Evolutionary conservation across 1,140 invertebrate genomes (phyloP).

Genomic region (Aethina tumida): DNA sequence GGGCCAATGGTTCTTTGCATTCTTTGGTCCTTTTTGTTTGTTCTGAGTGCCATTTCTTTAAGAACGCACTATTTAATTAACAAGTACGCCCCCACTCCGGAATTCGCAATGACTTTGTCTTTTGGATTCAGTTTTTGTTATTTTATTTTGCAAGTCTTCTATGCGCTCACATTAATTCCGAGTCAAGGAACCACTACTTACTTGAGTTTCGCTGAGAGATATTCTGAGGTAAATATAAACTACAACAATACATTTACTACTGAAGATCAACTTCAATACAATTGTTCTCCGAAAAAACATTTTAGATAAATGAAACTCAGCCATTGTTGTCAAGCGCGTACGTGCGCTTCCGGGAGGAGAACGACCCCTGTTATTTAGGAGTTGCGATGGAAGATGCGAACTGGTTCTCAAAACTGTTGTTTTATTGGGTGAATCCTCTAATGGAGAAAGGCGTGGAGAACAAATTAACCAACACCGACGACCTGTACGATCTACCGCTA

Average conservation of each 20-base stretch:
- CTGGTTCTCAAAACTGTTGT: slow-evolving; percentile 64
- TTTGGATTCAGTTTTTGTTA: slow-evolving; percentile 40
- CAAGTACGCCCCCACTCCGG: slow-evolving; percentile 25
- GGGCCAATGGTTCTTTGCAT: slow-evolving; percentile 59
- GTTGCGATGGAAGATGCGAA: slow-evolving; percentile 69
- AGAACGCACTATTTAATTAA: slow-evolving; percentile 33
- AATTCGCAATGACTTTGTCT: slow-evolving; percentile 33
- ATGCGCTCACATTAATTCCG: slow-evolving; percentile 54
- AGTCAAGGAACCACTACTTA: slow-evolving; percentile 30
- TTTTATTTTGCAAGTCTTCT: slow-evolving; percentile 45
- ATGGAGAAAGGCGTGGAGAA: slow-evolving; percentile 72
- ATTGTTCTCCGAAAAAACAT: slow-evolving; percentile 6
- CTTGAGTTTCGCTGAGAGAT: slow-evolving; percentile 16
- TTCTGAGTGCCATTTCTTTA: slow-evolving; percentile 48
- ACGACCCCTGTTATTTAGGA: slow-evolving; percentile 59
- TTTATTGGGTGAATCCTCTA: slow-evolving; percentile 81
- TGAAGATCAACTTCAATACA: slow-evolving; percentile 1
- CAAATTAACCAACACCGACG: slow-evolving; percentile 62
- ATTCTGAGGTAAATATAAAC: slow-evolving; percentile 21
- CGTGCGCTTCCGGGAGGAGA: slow-evolving; percentile 50
- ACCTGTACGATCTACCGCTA: slow-evolving; percentile 77
- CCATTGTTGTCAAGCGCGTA: slow-evolving; percentile 40
- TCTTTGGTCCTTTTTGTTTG: slow-evolving; percentile 52
- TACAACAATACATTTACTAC: slow-evolving; percentile 1
- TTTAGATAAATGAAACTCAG: slow-evolving; percentile 36